Base-by-base conservation (phyloP, 1,140 invertebrate genomes). In the Calephelis nemesis region DNA sequence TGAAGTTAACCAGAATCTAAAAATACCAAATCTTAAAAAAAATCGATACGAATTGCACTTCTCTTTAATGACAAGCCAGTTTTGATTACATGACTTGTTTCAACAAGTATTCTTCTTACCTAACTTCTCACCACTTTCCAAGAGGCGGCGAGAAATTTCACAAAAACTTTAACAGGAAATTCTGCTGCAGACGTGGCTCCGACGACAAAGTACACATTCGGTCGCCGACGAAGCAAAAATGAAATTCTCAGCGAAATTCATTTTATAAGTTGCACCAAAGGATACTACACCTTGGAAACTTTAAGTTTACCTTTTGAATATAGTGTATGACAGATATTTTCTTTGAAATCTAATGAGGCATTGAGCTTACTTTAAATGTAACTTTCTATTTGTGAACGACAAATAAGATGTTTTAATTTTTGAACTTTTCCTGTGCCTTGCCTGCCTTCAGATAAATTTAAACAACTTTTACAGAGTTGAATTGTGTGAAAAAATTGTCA, bases 171-270 rank as follows among this genome's bases (percentile, higher is more conserved):
- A 30, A 45, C 47, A 49, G 42, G 39, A 62, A 68, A 48, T 62
- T 68, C 58, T 68, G 67, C 62, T 68, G 13, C 60, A 47, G 63
- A 64, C 67, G 67, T 68, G 40, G 62, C 52, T 63, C 58, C n/a
- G 15, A 50, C 67, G 30, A 63, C 67, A 62, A 68, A 68, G 67
- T 68, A 68, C 66, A 68, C 47, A 68, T 15, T 68, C 47, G 48
- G 50, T 63, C 39, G 67, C 19, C 49, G 30, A 65, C 48, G 10
- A 52, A 65, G 63, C 63, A 65, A 65, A 65, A 65, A 65, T 65
- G 63, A 65, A 65, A 65, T 65, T 65, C 54, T 65, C 63, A 39
- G 49, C n/a, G 13, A 65, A 65, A 65, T 65, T 65, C 49, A 65
- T 65, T 65, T 65, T 65, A 65, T 49, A 65, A 65, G 47, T 65